Base-by-base conservation (phyloP, 2,888 invertebrate species). In the Melolontha melolontha region DNA sequence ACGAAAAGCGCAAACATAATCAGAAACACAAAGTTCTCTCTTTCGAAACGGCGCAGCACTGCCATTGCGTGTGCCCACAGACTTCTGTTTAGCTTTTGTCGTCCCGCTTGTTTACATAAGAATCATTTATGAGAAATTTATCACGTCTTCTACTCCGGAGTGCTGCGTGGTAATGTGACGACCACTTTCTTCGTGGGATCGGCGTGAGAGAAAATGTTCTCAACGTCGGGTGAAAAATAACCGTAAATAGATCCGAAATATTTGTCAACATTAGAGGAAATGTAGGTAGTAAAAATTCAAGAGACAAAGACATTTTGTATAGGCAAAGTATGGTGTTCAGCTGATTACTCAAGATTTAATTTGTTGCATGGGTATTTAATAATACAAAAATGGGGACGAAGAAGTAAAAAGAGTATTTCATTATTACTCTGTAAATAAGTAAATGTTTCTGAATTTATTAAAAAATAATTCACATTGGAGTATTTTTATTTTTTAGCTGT, bases 71-170 rank as follows among this genome's bases (percentile, higher is more conserved):
- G 59, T 59, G 59, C 59, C 47, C 59, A 59, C 59, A 59, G 59
- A 59, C 59, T 59, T 59, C 59, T 59, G 59, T 59, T 59, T 59
- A 59, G 59, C 59, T 59, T 59, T 59, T 59, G 59, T 59, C 47
- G 59, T 59, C 59, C 59, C 47, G 59, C 59, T 59, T 59, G 59
- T 59, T 59, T 59, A 59, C 59, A 59, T 59, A 59, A 59, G 44
- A 59, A 59, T 59, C 59, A 59, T 59, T 59, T 59, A 59, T 59
- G 59, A 59, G 59, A 59, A 59, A 59, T 59, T 59, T 59, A 59
- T 59, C 59, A 59, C 59, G 59, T 59, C 44, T 59, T 59, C 59
- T 34, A 59, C 59, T 44, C 14, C 27, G 44, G 44, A 59, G 59
- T 59, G 59, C 47, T 47, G 59, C 44, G 44, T 34, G 44, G 59